Conservation (phyloP, 1,140 invertebrate genomes). For the Capitella teleta region DNA sequence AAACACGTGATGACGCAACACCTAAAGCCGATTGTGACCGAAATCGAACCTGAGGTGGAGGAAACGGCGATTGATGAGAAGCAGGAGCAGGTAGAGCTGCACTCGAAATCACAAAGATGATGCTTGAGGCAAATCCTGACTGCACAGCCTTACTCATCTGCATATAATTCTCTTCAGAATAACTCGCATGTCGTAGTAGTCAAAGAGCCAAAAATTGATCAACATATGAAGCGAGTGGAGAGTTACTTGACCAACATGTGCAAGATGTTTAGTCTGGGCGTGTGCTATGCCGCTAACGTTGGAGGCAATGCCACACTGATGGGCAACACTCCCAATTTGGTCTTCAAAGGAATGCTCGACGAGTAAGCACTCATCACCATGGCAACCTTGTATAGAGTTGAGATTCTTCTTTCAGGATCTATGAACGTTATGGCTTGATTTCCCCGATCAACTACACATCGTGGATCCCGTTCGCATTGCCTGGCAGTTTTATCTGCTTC, state of each 20-base stretch:
- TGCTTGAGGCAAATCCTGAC: no score
- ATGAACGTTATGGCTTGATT: constrained; percentile 3
- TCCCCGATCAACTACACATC: constrained; percentile 9
- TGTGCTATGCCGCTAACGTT: constrained; percentile 67
- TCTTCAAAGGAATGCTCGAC: constrained; percentile 65
- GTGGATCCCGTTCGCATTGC: constrained; percentile 13
- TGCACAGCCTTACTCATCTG: no score
- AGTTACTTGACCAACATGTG: no score
- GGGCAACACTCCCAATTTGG: constrained; percentile 77
- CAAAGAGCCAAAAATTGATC: no score
- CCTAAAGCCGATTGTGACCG: no score
- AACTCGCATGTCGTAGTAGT: no score
- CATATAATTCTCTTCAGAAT: no score
- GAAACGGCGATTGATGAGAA: no score
- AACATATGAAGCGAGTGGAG: no score
- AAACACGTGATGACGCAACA: not conserved
- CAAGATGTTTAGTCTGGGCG: constrained; percentile 52
- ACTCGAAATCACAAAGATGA: no score
- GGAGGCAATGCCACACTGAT: constrained; percentile 78
- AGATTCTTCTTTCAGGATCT: constrained; percentile 2
- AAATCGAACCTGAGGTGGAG: no score
- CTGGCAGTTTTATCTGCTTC: constrained; percentile 8
- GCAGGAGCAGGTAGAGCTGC: no score
- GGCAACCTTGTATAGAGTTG: constrained; percentile 1
- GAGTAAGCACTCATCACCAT: constrained; percentile 43